These are phyloP conservation scores for Agapetus fuscipes DNA, from an alignment of 2,888 invertebrate genomes.

Conservation along the genomic window DNA sequence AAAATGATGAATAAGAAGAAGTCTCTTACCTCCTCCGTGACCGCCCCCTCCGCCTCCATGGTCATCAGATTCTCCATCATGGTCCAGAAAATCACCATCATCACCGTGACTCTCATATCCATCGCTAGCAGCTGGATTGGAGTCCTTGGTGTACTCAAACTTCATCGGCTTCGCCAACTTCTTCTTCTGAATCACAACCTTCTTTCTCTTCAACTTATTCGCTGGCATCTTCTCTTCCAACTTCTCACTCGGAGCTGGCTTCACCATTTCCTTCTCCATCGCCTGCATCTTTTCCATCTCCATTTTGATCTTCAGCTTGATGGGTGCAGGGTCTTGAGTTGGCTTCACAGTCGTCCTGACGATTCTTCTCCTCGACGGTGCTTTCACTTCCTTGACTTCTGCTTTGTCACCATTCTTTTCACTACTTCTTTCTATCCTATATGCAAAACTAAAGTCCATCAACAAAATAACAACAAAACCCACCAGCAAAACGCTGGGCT, in stretches of 20 bases:
- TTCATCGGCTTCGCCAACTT: slow-evolving; percentile 12
- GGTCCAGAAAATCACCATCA: neutral
- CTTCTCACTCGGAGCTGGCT: no score
- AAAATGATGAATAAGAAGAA: no score
- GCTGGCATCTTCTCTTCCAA: neutral
- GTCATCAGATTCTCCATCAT: slow-evolving; percentile 8
- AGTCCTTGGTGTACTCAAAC: slow-evolving; percentile 13
- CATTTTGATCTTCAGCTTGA: no score
- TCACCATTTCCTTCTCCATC: no score
- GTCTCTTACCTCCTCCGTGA: slow-evolving; percentile 15
- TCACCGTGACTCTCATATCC: neutral
- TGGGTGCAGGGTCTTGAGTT: no score
- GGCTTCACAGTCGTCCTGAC: no score
- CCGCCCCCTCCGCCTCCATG: slow-evolving; percentile 12
- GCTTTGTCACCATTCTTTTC: neutral
- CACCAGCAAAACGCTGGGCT: neutral
- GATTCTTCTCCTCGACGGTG: no score
- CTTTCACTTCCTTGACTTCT: neutral
- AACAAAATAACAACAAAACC: neutral
- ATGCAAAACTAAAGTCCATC: neutral
- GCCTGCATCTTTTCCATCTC: neutral
- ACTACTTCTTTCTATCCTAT: neutral
- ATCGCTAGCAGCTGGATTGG: slow-evolving; percentile 6
- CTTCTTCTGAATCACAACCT: slow-evolving; percentile 2
- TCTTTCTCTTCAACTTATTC: neutral